Percentiles rank a stretch among this genome's conserved stretches.
Conservation (phyloP, 1,140 invertebrate species). For the Hermetia illucens region DNA sequence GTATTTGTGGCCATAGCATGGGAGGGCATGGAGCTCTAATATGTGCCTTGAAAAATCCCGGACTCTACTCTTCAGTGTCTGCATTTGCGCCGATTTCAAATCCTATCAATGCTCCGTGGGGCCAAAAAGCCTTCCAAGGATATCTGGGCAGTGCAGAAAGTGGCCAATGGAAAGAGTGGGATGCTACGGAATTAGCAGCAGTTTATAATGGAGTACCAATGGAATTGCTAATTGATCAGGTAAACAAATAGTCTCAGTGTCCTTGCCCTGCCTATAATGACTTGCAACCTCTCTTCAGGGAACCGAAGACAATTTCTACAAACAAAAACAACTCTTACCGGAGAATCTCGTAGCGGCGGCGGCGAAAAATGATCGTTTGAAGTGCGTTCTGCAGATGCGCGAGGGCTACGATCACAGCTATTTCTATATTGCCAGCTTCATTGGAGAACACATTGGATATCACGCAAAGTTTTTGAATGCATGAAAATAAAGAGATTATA, state of each 20-base stretch:
- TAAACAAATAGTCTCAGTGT: conserved; percentile 24
- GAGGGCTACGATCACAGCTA: conserved; percentile 95
- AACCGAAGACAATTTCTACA: conserved; percentile 67
- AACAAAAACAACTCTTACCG: conserved; percentile 64
- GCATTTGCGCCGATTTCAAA: conserved; percentile 96
- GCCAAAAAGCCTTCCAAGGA: conserved; percentile 70
- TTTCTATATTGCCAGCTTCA: conserved; percentile 86
- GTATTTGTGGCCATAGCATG: conserved; percentile 90
- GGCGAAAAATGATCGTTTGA: conserved; percentile 52
- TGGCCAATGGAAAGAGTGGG: conserved; percentile 68
- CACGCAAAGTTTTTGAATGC: conserved; percentile 59
- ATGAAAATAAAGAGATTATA: conserved; percentile 11
- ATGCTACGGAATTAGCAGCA: conserved; percentile 72
- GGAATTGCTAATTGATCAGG: conserved; percentile 84
- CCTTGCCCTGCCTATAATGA: conserved; percentile 4
- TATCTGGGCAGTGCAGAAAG: conserved; percentile 63
- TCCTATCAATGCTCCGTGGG: conserved; percentile 74
- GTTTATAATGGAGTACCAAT: conserved; percentile 73
- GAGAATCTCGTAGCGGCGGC: conserved; percentile 65
- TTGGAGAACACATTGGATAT: conserved; percentile 86
- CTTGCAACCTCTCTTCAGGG: conserved; percentile 52
- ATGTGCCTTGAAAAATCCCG: conserved; percentile 83
- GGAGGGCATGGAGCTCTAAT: conserved; percentile 94
- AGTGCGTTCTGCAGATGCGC: conserved; percentile 60
- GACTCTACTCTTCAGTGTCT: conserved; percentile 77